Evolutionary conservation across 1,140 invertebrate genomes (phyloP), one percentile per base, ranked within the genome.

Genomic region (Lucilia cuprina): DNA sequence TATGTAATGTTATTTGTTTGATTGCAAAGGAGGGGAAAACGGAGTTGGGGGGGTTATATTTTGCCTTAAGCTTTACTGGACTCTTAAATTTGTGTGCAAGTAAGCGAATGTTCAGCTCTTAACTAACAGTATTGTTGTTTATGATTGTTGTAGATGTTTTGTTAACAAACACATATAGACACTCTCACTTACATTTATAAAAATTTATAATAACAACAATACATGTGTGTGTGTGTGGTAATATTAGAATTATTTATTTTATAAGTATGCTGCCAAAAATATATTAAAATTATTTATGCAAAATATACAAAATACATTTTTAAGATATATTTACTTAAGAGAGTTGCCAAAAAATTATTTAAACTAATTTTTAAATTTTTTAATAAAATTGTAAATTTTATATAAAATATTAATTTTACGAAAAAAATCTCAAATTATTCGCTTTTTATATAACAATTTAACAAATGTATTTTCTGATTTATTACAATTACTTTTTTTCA

Each of bases 71-170:
- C 65, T 41, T 41, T 41, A 8, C 41, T 70, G 65, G 65, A 70
- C 65, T 70, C 21, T 70, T 70, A 25, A 12, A 17, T 55, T 14
- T 14, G 12, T 14, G 17, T 55, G 50, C 50, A 41, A 41, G 10
- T 41, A 41, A 41, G 41, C 41, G 41, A 41, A 41, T 10, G 7
- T 10, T 10, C 25, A n/a, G 8, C 65, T 70, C 19, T 70, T 70
- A 70, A 70, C 65, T 70, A 70, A 70, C 60, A 4, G 60, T 70
- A 70, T 70, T 70, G 60, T 70, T 70, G 60, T 70, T 70, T 70
- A 70, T 70, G 60, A 70, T 70, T 70, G 60, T 21, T 70, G 65
- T 70, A 30, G 25, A 30, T 30, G 25, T 70, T 70, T 25, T 70
- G 8, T 70, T 70, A 21, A 21, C 21, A 25, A 25, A 21, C 5